Base-by-base conservation (phyloP, 2,888 invertebrate species). In the Gibbula magus region DNA sequence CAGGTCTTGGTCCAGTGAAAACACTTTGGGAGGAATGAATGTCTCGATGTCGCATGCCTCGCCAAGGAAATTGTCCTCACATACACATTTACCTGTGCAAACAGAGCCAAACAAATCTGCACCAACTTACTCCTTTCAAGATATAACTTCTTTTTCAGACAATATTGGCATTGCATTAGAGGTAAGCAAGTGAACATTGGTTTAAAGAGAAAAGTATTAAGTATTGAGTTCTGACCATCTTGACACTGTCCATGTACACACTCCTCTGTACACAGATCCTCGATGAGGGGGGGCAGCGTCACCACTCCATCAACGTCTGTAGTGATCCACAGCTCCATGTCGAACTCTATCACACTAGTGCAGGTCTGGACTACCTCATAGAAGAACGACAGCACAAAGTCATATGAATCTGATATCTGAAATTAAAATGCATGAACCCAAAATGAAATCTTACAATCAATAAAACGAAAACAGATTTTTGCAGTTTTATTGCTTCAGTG, bases 231-330 rank as follows among this genome's bases (percentile, higher is more conserved):
- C 75, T 54, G 74, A 89, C 89, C 89, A 75, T 81, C 76, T 13
- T 56, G 78, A 80, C 89, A 89, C 13, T 22, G 54, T n/a, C 89
- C 89, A 80, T 86, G 81, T 3, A 70, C 85, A 61, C 89, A 89
- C 32, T 87, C 84, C 51, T 79, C 77, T 10, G 85, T 86, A 82
- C 89, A 89, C 13, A 87, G 75, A 10, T 67, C 54, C 53, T 83
- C 80, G 51, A 80, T 73, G 25, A 85, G 18, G 18, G 74, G 74
- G 25, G 83, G 78, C 32, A 85, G 83, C 10, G 82, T 79, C 7
- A 20, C 67, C 32, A 35, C 66, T 5, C 81, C 79, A 8, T 80
- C 78, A 13, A 75, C 84, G 13, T 76, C 79, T 20, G 78, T 75
- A 18, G 22, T 74, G 18, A 85, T 78, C 86, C 87, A 88, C 29